Conservation (phyloP, 2,888 invertebrate species). For the Hetaerina titia region DNA sequence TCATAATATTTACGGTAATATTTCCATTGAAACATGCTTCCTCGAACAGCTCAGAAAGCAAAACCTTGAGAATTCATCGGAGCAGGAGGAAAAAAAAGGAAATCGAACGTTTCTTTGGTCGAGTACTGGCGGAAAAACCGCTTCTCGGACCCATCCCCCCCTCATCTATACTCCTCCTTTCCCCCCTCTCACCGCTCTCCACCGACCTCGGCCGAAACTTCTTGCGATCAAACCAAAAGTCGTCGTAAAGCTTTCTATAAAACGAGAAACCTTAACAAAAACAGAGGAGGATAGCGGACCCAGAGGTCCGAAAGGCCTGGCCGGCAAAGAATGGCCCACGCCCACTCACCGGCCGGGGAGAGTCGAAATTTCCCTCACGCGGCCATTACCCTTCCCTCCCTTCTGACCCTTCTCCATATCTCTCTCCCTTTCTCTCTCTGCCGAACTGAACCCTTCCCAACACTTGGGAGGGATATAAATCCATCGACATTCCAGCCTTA, state of each 20-base stretch:
- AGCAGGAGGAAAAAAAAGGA: not conserved
- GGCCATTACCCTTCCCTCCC: not conserved
- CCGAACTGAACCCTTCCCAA: not conserved
- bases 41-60: not conserved
- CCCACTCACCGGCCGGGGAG: not conserved
- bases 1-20: not conserved
- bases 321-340: not conserved
- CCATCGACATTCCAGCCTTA: not conserved
- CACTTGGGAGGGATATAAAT: not conserved
- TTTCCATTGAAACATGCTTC: not conserved
- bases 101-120: not conserved
- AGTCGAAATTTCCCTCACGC: not conserved
- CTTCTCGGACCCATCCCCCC: no score
- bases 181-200: not conserved
- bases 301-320: slow-evolving; percentile 33
- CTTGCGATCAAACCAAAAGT: slow-evolving; percentile 37
- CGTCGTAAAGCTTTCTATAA: slow-evolving; percentile 64
- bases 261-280: slow-evolving; percentile 52
- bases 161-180: not conserved
- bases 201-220: slow-evolving; percentile 20
- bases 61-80: not conserved
- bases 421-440: not conserved
- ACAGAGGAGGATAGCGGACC: not conserved
- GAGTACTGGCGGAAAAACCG: not conserved
- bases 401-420: not conserved